Evolutionary conservation across 2,888 invertebrate species (phyloP).

Genomic region (Alcis repandata): DNA sequence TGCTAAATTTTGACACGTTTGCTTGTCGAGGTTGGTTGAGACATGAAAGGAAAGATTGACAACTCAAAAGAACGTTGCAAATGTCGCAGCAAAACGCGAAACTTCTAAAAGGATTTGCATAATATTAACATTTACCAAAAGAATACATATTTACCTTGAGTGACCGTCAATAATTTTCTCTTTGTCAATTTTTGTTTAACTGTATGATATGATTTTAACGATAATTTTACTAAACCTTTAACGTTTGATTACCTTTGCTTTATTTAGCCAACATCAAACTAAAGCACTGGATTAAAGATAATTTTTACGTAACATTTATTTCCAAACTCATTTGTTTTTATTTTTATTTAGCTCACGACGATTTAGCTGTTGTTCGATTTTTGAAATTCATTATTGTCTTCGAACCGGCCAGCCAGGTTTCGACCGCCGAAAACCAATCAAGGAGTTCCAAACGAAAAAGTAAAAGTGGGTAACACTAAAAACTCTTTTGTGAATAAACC

Average conservation of each 20-base stretch:
- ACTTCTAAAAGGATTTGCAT: conserved; percentile 9
- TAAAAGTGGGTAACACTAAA: neutral
- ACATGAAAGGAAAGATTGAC: conserved; percentile 17
- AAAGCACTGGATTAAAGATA: too few relatives aligned
- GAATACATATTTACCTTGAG: neutral
- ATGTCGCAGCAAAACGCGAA: conserved; percentile 2
- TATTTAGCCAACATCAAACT: neutral
- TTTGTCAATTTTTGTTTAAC: neutral
- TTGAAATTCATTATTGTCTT: conserved; percentile 12
- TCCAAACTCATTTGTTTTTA: conserved; percentile 10
- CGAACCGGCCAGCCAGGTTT: conserved; percentile 24
- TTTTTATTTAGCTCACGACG: neutral
- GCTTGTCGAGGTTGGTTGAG: neutral
- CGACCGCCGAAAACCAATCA: conserved; percentile 11
- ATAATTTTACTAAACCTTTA: neutral
- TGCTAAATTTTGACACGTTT: neutral
- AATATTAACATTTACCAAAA: conserved; percentile 4
- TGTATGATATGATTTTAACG: neutral
- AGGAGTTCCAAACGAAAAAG: conserved; percentile 7
- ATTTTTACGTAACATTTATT: neutral
- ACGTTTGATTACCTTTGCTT: too few relatives aligned
- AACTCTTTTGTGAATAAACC: neutral
- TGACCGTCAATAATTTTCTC: neutral
- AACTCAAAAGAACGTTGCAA: conserved; percentile 22
- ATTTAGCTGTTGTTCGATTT: conserved; percentile 20